These are phyloP conservation scores for Rousettus madagascariensis DNA, from an alignment of 2,797 vertebrate genomes.

Conservation along the genomic window DNA sequence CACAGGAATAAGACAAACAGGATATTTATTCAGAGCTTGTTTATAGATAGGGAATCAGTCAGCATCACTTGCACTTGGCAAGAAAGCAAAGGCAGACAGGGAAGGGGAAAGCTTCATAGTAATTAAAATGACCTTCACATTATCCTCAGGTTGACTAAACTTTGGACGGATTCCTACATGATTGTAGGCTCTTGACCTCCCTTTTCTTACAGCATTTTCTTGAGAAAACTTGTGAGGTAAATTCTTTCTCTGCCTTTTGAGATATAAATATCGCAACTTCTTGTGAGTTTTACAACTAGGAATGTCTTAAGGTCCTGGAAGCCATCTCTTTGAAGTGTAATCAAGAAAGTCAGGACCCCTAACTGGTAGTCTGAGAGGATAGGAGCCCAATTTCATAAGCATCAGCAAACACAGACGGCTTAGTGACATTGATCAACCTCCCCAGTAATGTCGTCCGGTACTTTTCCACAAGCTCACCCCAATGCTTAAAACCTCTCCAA, in stretches of 20 bases:
- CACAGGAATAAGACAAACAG: neutral
- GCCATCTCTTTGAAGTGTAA: neutral
- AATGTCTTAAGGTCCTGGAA: neutral
- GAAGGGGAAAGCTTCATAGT: neutral
- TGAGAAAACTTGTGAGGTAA: neutral
- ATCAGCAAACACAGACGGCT: neutral
- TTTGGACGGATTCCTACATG: neutral
- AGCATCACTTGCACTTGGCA: neutral
- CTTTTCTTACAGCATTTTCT: neutral
- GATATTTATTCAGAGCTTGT: neutral
- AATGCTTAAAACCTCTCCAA: neutral
- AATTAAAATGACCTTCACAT: neutral
- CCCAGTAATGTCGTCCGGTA: neutral
- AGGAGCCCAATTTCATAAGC: neutral
- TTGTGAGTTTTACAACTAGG: neutral
- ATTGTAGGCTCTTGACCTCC: neutral
- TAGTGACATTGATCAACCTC: neutral
- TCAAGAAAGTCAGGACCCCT: neutral
- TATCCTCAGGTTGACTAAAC: neutral
- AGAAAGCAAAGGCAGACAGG: neutral
- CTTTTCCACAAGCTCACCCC: neutral
- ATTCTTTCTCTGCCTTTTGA: neutral
- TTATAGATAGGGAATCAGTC: neutral
- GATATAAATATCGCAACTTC: neutral
- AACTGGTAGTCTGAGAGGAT: neutral